Conservation (phyloP, 2,113 vertebrate genomes). For the Aldabrachelys gigantea region DNA sequence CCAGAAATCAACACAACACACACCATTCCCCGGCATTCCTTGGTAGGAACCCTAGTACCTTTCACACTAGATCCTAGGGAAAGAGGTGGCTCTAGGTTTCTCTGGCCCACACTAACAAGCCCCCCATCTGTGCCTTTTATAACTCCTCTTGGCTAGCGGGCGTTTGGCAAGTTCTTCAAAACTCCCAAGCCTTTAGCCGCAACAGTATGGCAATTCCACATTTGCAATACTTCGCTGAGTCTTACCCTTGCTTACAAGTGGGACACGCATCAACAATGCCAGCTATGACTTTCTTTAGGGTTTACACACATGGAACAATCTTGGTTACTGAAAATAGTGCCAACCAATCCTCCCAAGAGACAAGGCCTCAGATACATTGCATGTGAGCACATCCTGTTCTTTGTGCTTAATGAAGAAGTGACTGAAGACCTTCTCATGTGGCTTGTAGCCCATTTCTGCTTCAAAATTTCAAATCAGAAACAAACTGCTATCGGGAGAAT, state of each 20-base stretch:
- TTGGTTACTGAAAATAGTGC: neutral
- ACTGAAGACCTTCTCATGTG: neutral
- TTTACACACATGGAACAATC: neutral
- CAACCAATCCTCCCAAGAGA: neutral
- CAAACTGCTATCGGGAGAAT: neutral
- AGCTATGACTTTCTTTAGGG: neutral
- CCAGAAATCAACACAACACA: neutral
- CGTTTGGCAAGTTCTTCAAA: neutral
- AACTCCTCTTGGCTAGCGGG: neutral
- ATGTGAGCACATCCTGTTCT: neutral
- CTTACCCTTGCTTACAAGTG: neutral
- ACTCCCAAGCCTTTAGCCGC: neutral
- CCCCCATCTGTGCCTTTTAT: neutral
- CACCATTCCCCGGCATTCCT: neutral
- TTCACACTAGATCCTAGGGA: neutral
- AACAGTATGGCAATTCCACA: neutral
- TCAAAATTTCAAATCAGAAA: neutral
- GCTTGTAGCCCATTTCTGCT: neutral
- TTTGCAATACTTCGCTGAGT: neutral
- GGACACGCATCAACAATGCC: neutral
- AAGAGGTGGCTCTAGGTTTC: neutral
- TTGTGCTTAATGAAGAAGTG: neutral
- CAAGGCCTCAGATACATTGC: neutral
- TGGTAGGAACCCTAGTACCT: neutral
- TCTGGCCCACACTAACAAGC: neutral